Evolutionary conservation across 1,140 invertebrate species (phyloP).

Genomic region (Caenorhabditis tropicalis): DNA sequence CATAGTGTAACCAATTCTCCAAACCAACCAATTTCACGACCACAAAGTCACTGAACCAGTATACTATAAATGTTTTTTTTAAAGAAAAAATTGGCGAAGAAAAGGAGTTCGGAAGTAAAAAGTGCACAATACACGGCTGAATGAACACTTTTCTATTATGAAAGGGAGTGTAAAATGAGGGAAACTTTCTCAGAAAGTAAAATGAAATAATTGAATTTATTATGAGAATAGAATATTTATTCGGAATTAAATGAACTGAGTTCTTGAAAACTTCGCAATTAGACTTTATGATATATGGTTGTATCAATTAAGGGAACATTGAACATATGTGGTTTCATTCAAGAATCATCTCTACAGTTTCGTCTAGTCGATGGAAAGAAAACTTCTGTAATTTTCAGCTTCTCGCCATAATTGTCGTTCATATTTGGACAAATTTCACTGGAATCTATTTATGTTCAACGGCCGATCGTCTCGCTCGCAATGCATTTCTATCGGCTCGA

Average conservation of each 20-base stretch:
- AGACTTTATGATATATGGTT: background rate
- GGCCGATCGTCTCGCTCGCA: constrained; percentile 59
- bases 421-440: constrained; percentile 68
- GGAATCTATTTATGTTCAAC: constrained; percentile 66
- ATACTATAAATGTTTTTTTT: background rate
- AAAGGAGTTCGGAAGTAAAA: background rate
- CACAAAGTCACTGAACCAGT: background rate
- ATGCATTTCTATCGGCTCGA: constrained; percentile 68
- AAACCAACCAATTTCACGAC: background rate
- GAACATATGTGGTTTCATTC: too few relatives aligned
- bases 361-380: too few relatives aligned
- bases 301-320: too few relatives aligned
- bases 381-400: constrained; percentile 60
- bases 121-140: background rate
- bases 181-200: too few relatives aligned
- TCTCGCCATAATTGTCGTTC: constrained; percentile 64
- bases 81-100: background rate
- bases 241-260: too few relatives aligned
- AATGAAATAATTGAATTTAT: too few relatives aligned
- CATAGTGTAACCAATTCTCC: constrained; percentile 9
- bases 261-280: too few relatives aligned
- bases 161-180: too few relatives aligned
- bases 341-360: too few relatives aligned
- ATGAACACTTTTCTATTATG: background rate
- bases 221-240: too few relatives aligned